These are phyloP conservation scores for Luperina nickerlii DNA, from an alignment of 2,888 invertebrate species.

Conservation along the genomic window DNA sequence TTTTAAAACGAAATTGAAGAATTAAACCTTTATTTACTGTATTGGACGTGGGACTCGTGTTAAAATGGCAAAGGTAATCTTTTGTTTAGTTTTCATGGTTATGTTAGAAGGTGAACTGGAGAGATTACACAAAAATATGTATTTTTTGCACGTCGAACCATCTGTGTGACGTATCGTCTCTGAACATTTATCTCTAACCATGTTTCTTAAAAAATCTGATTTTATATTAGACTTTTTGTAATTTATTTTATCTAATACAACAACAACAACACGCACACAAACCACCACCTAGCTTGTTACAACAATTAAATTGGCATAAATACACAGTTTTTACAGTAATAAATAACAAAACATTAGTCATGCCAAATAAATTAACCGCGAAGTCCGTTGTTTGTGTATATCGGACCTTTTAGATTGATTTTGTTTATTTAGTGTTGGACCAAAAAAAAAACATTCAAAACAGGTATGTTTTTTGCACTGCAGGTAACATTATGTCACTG, in stretches of 20 bases:
- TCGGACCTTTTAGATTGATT: neutral
- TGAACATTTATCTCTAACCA: constrained; percentile 54
- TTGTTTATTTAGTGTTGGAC: rapidly evolving
- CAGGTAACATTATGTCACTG: constrained; percentile 41
- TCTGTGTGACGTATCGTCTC: constrained; percentile 63
- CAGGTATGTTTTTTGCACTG: constrained; percentile 2
- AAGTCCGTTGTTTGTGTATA: constrained; percentile 11
- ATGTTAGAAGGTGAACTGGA: neutral
- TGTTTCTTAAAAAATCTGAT: constrained; percentile 32
- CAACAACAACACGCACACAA: neutral
- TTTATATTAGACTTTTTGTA: neutral
- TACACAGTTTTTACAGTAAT: constrained; percentile 3
- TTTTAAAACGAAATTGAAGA: constrained; percentile 80
- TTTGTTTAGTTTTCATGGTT: constrained; percentile 49
- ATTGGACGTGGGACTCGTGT: constrained; percentile 65
- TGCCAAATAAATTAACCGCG: neutral
- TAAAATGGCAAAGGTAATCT: constrained; percentile 86
- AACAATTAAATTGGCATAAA: neutral
- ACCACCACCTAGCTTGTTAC: no score
- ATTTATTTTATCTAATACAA: neutral
- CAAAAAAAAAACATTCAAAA: no score
- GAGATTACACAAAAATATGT: constrained; percentile 36
- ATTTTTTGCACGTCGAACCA: constrained; percentile 56
- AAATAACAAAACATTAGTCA: constrained; percentile 16
- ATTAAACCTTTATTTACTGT: constrained; percentile 67